A percentile compares a stretch with the other conserved stretches of the same genome.
Conservation (phyloP, 2,113 vertebrate species). For the Chamaea fasciata region DNA sequence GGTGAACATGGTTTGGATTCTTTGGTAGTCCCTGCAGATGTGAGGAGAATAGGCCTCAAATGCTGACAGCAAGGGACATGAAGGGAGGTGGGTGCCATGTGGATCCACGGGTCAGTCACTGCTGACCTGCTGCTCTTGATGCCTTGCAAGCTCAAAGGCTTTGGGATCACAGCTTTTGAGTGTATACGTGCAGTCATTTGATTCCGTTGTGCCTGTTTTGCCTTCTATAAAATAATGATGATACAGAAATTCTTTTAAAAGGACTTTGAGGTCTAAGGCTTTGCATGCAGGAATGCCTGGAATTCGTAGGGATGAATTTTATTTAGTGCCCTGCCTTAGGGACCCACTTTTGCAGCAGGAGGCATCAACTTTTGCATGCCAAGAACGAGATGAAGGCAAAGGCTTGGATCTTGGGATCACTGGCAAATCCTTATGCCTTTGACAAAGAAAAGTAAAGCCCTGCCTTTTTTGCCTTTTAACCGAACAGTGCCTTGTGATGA, state of each 20-base stretch:
- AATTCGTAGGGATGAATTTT: neutral
- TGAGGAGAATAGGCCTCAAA: neutral
- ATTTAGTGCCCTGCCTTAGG: neutral
- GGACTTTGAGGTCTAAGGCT: neutral
- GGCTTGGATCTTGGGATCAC: neutral
- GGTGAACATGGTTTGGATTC: neutral
- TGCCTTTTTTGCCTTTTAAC: neutral
- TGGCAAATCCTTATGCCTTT: neutral
- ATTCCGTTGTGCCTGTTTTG: neutral
- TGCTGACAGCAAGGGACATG: fast-evolving
- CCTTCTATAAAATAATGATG: neutral
- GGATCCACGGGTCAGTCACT: neutral
- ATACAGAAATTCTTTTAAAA: neutral
- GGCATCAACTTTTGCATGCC: neutral
- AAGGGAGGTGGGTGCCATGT: neutral
- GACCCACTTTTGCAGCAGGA: neutral
- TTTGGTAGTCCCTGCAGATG: neutral
- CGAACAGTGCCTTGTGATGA: neutral
- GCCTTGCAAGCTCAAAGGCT: neutral
- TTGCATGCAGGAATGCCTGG: neutral
- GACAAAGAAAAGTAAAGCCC: neutral
- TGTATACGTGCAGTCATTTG: fast-evolving
- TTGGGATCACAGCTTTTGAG: neutral
- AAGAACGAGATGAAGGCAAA: neutral
- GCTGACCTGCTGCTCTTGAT: neutral